A percentile compares a stretch with the other conserved stretches of the same genome.
These are phyloP conservation scores for Microplitis deprimator DNA, from an alignment of 2,888 invertebrate genomes.

Conservation along the genomic window DNA sequence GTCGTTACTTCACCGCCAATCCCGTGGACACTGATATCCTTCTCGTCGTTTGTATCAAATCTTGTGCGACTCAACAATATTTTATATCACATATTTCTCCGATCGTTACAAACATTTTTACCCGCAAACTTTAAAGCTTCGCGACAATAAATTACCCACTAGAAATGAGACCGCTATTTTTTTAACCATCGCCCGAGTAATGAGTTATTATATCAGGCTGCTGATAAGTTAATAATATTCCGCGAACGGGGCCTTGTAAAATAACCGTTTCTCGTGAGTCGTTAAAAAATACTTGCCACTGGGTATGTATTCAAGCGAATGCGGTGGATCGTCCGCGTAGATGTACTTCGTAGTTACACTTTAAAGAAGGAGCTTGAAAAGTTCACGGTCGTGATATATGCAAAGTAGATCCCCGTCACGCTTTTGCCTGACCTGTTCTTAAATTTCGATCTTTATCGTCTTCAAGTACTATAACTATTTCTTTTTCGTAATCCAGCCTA, in stretches of 20 bases:
- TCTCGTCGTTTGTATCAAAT: background rate
- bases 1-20: background rate
- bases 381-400: constrained; percentile 55
- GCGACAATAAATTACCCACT: too few species aligned
- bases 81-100: background rate
- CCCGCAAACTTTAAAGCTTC: too few species aligned
- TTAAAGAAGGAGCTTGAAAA: constrained; percentile 35
- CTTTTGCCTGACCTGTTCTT: constrained; percentile 40
- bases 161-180: background rate
- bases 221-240: background rate
- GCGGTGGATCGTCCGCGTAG: too few species aligned
- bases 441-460: constrained; percentile 37
- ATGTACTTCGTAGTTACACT: background rate
- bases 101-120: too few species aligned
- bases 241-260: background rate
- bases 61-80: background rate
- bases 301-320: too few species aligned
- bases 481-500: constrained; percentile 26
- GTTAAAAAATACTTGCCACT: background rate
- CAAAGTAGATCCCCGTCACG: constrained; percentile 51
- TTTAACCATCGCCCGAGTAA: background rate
- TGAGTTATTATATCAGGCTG: background rate
- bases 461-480: constrained; percentile 5
- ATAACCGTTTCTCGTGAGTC: background rate
- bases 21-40: background rate